phyloP scores from a whole-genome alignment of 1,140 invertebrate species.

The Platyura marginata region DNA sequence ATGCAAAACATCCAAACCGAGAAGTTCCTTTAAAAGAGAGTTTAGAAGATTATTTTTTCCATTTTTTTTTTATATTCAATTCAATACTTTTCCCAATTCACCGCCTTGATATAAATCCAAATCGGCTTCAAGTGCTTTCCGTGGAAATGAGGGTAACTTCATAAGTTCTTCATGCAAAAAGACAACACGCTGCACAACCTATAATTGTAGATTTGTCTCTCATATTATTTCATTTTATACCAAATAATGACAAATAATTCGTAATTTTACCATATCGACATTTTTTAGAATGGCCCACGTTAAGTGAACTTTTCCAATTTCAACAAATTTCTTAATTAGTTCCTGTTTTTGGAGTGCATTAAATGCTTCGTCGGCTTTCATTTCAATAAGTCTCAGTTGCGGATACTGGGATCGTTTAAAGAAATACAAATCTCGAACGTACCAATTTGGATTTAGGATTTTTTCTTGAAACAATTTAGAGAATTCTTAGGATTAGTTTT shows the following conservation, averaged over 20 bases:
- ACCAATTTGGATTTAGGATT: slow-evolving; percentile 84
- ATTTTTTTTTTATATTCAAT: slow-evolving; percentile 6
- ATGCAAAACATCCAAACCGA: slow-evolving; percentile 89
- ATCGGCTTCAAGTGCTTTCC: slow-evolving; percentile 94
- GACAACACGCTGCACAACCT: slow-evolving; percentile 88
- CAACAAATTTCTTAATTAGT: slow-evolving; percentile 85
- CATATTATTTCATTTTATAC: neutral
- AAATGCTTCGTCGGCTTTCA: slow-evolving; percentile 82
- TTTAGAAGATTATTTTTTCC: slow-evolving; percentile 3
- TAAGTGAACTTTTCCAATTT: slow-evolving; percentile 85
- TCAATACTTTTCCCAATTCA: slow-evolving; percentile 59
- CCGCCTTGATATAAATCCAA: slow-evolving; percentile 85
- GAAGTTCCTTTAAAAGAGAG: slow-evolving; percentile 44
- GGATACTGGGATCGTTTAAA: slow-evolving; percentile 98
- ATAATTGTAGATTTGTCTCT: slow-evolving; percentile 5
- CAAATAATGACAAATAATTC: slow-evolving; percentile 1
- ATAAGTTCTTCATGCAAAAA: slow-evolving; percentile 98
- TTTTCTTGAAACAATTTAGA: slow-evolving; percentile 44
- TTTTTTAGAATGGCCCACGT: slow-evolving; percentile 83
- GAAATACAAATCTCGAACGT: slow-evolving; percentile 96
- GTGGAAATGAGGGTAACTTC: slow-evolving; percentile 94
- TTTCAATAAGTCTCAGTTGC: slow-evolving; percentile 83
- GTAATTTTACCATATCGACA: slow-evolving; percentile 71
- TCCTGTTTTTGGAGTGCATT: slow-evolving; percentile 84
- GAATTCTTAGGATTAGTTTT: no score